A percentile compares a stretch with the other conserved stretches of the same genome.
phyloP scores from a whole-genome alignment of 1,140 invertebrate species.

The Platorchestia sp. region DNA sequence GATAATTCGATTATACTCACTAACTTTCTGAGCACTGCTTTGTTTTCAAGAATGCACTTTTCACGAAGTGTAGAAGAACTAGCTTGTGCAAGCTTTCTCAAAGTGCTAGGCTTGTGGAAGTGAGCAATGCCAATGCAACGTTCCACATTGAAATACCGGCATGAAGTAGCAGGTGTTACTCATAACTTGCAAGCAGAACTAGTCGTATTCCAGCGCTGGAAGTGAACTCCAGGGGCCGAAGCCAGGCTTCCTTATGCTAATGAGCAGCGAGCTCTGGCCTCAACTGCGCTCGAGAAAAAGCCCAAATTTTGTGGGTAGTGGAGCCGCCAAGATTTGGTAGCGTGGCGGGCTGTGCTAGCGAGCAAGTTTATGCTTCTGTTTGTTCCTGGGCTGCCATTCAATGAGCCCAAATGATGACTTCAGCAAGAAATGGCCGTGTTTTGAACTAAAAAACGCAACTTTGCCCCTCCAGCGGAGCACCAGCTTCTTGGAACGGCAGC shows the following conservation, averaged over 20 bases:
- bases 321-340: neutral
- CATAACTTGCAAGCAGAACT: neutral
- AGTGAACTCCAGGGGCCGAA: neutral
- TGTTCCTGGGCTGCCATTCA: slow-evolving; percentile 13
- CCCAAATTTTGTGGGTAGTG: slow-evolving; percentile 2
- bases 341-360: neutral
- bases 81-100: neutral
- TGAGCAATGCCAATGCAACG: neutral
- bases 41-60: too few species aligned
- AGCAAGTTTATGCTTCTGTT: slow-evolving; percentile 29
- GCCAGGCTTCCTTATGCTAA: slow-evolving; percentile 13
- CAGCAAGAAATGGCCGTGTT: slow-evolving; percentile 22
- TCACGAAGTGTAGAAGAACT: neutral
- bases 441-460: slow-evolving; percentile 10
- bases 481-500: neutral
- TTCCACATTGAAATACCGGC: neutral
- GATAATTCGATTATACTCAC: too few species aligned
- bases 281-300: slow-evolving; percentile 18
- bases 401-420: slow-evolving; percentile 39
- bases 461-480: neutral
- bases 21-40: too few species aligned
- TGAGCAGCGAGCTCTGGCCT: neutral
- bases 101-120: too few species aligned
- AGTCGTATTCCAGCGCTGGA: neutral
- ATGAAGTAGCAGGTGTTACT: neutral